These are phyloP conservation scores for Acheta domesticus DNA, from an alignment of 2,888 invertebrate species.

Conservation along the genomic window DNA sequence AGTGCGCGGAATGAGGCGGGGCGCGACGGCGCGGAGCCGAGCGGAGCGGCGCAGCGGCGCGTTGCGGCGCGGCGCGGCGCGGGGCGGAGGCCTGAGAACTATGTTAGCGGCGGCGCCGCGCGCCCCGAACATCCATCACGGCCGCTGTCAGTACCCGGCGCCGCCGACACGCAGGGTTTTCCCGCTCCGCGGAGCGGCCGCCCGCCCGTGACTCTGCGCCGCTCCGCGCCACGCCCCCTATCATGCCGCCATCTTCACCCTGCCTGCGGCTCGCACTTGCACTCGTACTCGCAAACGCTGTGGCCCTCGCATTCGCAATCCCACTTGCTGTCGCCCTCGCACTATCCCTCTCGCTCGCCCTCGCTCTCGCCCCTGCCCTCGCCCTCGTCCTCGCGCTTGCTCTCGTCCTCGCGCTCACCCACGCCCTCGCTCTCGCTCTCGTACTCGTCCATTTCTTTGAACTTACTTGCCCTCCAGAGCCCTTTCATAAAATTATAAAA, in stretches of 20 bases:
- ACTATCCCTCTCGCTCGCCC: too few species aligned
- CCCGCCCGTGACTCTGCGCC: not conserved
- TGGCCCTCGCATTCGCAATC: too few species aligned
- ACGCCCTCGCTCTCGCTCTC: too few species aligned
- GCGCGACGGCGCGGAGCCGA: not conserved
- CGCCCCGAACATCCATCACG: not conserved
- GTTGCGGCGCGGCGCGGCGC: not conserved
- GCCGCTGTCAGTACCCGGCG: constrained; percentile 1
- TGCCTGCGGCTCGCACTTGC: not conserved
- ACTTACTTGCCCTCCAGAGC: too few species aligned
- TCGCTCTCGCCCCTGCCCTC: too few species aligned
- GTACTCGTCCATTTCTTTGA: too few species aligned
- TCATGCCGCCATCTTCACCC: not conserved
- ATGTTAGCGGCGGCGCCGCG: not conserved
- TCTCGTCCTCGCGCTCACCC: too few species aligned
- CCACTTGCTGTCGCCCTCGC: too few species aligned
- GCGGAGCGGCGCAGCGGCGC: not conserved
- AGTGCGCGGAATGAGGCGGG: not conserved
- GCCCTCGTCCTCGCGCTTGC: too few species aligned
- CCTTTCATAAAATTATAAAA: too few species aligned
- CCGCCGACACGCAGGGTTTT: not conserved
- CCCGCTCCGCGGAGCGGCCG: not conserved
- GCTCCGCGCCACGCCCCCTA: not conserved
- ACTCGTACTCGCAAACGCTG: too few species aligned
- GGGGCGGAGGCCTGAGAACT: not conserved